These are phyloP conservation scores for Eulithis prunata DNA, from an alignment of 2,888 invertebrate species.

Conservation along the genomic window DNA sequence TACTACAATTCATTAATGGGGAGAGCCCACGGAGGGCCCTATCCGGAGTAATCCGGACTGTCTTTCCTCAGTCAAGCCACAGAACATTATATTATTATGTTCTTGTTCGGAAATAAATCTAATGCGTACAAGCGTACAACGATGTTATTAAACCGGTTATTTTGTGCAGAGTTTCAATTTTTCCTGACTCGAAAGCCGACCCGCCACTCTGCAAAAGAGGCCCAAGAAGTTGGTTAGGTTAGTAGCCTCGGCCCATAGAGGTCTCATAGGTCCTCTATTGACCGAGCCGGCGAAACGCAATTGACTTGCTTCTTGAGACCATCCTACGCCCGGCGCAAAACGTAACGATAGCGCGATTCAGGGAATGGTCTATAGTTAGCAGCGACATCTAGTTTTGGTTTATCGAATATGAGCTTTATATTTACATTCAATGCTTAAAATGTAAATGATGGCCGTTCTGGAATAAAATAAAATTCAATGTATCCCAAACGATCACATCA, in stretches of 20 bases:
- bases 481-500: no score
- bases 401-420: not conserved
- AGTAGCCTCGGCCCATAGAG: slow-evolving; percentile 83
- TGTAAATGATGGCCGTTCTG: no score
- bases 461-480: no score
- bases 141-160: not conserved
- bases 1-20: no score
- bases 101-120: no score
- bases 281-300: slow-evolving; percentile 89
- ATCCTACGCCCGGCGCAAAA: slow-evolving; percentile 39
- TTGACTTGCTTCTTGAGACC: slow-evolving; percentile 36
- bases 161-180: slow-evolving; percentile 75
- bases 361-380: slow-evolving; percentile 25
- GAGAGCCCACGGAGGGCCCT: no score
- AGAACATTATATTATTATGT: no score
- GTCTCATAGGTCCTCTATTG: slow-evolving; percentile 87
- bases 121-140: no score
- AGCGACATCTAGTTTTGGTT: slow-evolving; percentile 55
- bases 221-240: slow-evolving; percentile 83
- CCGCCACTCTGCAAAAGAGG: slow-evolving; percentile 80
- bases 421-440: no score
- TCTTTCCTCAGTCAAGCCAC: no score
- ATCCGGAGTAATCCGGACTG: no score
- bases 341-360: slow-evolving; percentile 56
- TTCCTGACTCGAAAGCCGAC: slow-evolving; percentile 77